Conservation (phyloP, 2,888 invertebrate species). For the Aphelenchoides bicaudatus region DNA sequence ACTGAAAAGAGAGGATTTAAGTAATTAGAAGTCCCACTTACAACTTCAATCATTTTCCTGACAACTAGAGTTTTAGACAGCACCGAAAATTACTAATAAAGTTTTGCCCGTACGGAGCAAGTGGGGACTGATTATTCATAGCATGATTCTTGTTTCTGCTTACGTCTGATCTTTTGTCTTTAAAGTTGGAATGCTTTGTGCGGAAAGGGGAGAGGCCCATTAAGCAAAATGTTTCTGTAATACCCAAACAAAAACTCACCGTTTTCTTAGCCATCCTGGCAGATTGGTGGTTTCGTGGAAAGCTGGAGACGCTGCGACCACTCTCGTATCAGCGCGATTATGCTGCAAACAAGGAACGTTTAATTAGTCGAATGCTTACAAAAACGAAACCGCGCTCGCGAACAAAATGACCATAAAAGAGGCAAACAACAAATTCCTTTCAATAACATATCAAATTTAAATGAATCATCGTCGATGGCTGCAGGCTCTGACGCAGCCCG, state of each 20-base stretch:
- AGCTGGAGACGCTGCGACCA: no score
- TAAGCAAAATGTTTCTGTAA: no score
- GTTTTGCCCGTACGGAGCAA: not conserved
- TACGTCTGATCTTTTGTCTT: constrained; percentile 11
- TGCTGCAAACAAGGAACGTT: no score
- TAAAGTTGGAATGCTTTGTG: not conserved
- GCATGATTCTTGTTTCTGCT: constrained; percentile 1
- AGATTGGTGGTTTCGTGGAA: not conserved
- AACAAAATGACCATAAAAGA: no score
- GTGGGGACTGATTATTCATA: not conserved
- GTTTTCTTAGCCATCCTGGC: constrained; percentile 4
- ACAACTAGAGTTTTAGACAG: not conserved
- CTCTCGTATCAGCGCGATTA: no score
- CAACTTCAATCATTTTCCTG: constrained; percentile 11
- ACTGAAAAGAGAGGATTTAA: constrained; percentile 62
- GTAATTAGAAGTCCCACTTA: not conserved
- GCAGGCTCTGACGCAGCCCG: no score
- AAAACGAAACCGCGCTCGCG: no score
- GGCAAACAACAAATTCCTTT: no score
- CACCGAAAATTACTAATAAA: not conserved
- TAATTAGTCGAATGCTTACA: no score
- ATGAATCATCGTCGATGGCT: no score
- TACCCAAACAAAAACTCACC: constrained; percentile 13
- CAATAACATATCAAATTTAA: no score
- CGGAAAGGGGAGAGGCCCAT: constrained; percentile 8